Evolutionary conservation across 2,113 vertebrate species (phyloP).

Genomic region (Lasiurus cinereus): DNA sequence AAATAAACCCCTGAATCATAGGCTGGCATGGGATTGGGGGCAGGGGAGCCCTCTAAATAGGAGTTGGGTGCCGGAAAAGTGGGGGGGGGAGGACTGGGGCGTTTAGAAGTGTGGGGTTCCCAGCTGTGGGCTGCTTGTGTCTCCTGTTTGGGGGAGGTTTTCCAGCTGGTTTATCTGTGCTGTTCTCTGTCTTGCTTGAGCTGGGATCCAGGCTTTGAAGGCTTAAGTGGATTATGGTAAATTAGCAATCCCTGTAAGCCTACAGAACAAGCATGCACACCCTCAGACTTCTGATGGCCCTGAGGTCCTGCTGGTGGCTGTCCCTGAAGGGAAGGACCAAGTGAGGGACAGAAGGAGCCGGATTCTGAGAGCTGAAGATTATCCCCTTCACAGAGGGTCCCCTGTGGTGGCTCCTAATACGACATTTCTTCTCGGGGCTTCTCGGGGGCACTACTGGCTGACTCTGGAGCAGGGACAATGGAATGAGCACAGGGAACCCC

Average conservation of each 20-base stretch:
- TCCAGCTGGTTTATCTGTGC: slow-evolving; percentile 74
- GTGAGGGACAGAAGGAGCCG: background rate
- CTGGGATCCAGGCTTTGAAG: slow-evolving; percentile 79
- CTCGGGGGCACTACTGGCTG: background rate
- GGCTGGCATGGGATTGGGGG: slow-evolving; percentile 76
- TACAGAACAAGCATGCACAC: slow-evolving; percentile 73
- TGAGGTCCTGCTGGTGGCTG: slow-evolving; percentile 13
- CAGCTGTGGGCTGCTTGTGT: slow-evolving; percentile 25
- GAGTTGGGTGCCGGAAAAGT: background rate
- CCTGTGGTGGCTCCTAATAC: background rate
- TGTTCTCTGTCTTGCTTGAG: slow-evolving; percentile 73
- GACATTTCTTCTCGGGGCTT: background rate
- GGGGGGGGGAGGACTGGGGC: accelerated
- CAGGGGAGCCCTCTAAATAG: background rate
- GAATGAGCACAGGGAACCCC: background rate
- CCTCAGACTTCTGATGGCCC: slow-evolving; percentile 78
- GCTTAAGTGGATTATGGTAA: slow-evolving; percentile 87
- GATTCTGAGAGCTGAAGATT: background rate
- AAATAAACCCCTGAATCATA: slow-evolving; percentile 78
- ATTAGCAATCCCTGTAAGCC: slow-evolving; percentile 84
- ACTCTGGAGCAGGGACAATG: background rate
- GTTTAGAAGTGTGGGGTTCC: background rate
- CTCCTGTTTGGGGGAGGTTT: background rate
- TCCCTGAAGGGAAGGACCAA: background rate
- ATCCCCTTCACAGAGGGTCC: background rate